phyloP scores from a whole-genome alignment of 2,113 vertebrate genomes.

The Perccottus glenii region DNA sequence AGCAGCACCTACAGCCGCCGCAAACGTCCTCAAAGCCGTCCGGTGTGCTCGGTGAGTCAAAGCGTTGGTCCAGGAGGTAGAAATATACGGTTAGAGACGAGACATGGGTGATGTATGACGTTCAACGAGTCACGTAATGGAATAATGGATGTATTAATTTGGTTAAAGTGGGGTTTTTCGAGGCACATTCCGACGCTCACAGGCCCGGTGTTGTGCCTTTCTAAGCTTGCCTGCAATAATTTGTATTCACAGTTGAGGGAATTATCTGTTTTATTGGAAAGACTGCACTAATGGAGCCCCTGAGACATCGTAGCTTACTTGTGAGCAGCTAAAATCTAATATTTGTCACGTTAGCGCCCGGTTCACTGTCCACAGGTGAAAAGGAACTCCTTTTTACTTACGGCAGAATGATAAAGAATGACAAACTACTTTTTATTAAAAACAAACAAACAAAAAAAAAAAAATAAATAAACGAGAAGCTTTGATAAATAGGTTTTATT shows the following conservation, averaged over 20 bases:
- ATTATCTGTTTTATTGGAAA: no score
- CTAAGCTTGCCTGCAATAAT: neutral
- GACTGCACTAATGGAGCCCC: neutral
- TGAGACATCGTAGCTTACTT: neutral
- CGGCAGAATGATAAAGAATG: neutral
- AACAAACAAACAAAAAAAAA: no score
- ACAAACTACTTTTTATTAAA: neutral
- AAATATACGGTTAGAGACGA: neutral
- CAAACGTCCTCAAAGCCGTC: constrained; percentile 42
- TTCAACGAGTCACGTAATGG: constrained; percentile 3
- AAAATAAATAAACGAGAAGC: no score
- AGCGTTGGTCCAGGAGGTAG: neutral
- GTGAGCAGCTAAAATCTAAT: neutral
- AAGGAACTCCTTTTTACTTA: neutral
- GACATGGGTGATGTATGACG: neutral
- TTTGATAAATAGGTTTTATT: no score
- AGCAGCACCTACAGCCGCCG: constrained; percentile 41
- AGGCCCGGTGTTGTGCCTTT: constrained; percentile 25
- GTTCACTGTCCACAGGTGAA: constrained; percentile 1
- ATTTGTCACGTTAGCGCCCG: neutral
- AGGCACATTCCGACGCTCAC: constrained; percentile 38
- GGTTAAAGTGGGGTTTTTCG: neutral
- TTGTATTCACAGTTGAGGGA: no score
- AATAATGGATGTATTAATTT: neutral
- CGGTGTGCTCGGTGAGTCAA: constrained; percentile 67